Conservation (phyloP, 2,113 vertebrate genomes). For the Psettodes erumei region DNA sequence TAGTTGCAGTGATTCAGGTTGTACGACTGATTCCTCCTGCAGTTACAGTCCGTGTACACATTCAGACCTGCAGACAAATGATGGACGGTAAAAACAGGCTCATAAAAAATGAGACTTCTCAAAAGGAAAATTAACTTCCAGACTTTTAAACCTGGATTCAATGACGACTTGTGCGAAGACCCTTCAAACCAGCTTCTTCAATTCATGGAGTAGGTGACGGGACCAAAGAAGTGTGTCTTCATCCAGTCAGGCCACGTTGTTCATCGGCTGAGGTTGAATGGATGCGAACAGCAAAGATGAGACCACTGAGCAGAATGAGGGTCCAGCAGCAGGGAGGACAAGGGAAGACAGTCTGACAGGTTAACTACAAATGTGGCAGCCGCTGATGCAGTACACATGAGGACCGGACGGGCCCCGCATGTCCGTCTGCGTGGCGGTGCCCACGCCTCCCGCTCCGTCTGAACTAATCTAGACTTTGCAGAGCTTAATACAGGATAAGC, state of each 20-base stretch:
- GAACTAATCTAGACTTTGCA: constrained; percentile 27
- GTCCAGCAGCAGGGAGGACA: neutral
- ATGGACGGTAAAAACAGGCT: neutral
- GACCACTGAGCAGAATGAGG: neutral
- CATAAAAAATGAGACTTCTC: neutral
- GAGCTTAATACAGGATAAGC: constrained; percentile 38
- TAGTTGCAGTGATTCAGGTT: neutral
- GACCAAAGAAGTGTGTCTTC: neutral
- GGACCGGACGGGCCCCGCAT: too few relatives aligned
- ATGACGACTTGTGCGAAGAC: too few relatives aligned
- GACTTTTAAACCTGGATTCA: neutral
- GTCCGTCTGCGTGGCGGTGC: neutral
- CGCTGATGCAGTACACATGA: neutral
- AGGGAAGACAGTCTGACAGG: neutral
- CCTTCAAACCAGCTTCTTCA: neutral
- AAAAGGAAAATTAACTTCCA: neutral
- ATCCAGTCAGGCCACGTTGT: neutral
- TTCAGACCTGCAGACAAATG: neutral
- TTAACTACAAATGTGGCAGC: neutral
- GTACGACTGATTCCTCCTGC: neutral
- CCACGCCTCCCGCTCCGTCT: constrained; percentile 8
- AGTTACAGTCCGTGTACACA: neutral
- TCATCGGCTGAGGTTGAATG: neutral
- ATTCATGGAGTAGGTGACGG: neutral
- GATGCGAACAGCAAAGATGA: neutral